Evolutionary conservation across 2,113 vertebrate species (phyloP), one percentile per base, ranked within the genome.

Genomic region (Apteryx owenii): DNA sequence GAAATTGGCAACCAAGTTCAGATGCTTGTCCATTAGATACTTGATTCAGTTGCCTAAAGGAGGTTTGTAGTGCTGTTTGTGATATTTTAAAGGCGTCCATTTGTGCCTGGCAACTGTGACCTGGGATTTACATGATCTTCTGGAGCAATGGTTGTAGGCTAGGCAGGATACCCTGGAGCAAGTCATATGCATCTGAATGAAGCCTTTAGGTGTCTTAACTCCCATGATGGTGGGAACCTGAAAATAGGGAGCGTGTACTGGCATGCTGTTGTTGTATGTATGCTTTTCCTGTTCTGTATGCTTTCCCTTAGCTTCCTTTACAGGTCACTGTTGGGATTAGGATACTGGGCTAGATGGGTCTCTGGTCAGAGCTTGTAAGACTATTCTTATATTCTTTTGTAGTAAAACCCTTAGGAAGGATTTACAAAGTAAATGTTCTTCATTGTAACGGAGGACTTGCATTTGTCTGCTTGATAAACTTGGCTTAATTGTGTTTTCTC

Each of bases 201-300:
- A 22, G 20, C 12, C 21, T 29, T 56, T 33, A n/a, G 18, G 31
- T 80, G 19, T 46, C 26, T 64, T 48, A 21, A 54, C 51, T 12
- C 10, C 21, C 0, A 0, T 69, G 60, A 3, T 0, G 22, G 42
- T 64, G 18, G 46, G 33, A 33, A 58, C 21, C 4, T n/a, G 12
- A 50, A 83, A 69, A 22, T 17, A 40, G 13, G 26, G 21, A 73
- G 5, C n/a, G 0, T 12, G 15, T 50, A 28, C 82, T 90, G 65
- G 54, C 29, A 6, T 5, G 23, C 13, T 7, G 5, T 31, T 54
- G 51, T 15, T 68, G 1, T 53, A 11, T 31, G 5, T 13, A 1
- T 29, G 77, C 12, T 75, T 58, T 68, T 12, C 18, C 23, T 53
- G 44, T 25, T 19, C 50, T 75, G 12, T 23, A 5, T 65, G 40